Conservation (phyloP, 2,888 invertebrate species). For the Ochropleura leucogaster region DNA sequence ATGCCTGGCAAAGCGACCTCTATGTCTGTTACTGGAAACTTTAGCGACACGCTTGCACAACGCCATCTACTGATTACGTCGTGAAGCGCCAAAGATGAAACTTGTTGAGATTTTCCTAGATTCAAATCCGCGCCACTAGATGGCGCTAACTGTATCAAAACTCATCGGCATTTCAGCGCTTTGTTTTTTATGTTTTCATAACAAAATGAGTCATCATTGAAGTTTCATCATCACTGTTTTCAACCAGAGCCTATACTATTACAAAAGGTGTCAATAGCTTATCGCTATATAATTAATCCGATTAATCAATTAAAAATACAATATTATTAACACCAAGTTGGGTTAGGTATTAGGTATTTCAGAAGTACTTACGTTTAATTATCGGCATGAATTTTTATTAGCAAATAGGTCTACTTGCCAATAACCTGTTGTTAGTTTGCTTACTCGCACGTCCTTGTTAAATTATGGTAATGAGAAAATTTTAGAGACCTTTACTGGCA, state of each 20-base stretch:
- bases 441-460: neutral
- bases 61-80: slow-evolving; percentile 51
- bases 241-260: slow-evolving; percentile 25
- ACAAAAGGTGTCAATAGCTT: slow-evolving; percentile 35
- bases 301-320: slow-evolving; percentile 5
- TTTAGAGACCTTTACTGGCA: neutral
- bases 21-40: slow-evolving; percentile 23
- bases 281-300: neutral
- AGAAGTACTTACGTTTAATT: neutral
- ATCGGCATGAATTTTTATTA: neutral
- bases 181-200: slow-evolving; percentile 39
- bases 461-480: neutral
- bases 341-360: neutral
- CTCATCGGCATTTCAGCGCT: neutral
- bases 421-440: neutral
- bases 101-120: neutral
- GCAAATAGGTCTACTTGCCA: neutral
- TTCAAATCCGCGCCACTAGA: slow-evolving; percentile 13
- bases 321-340: neutral
- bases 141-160: slow-evolving; percentile 46
- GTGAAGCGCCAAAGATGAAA: neutral
- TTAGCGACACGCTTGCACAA: neutral
- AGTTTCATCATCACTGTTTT: slow-evolving; percentile 49
- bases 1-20: slow-evolving; percentile 34
- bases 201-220: slow-evolving; percentile 35